Evolutionary conservation across 2,888 invertebrate genomes (phyloP), one percentile per base, ranked within the genome.

Genomic region (Conchocele bisecta): DNA sequence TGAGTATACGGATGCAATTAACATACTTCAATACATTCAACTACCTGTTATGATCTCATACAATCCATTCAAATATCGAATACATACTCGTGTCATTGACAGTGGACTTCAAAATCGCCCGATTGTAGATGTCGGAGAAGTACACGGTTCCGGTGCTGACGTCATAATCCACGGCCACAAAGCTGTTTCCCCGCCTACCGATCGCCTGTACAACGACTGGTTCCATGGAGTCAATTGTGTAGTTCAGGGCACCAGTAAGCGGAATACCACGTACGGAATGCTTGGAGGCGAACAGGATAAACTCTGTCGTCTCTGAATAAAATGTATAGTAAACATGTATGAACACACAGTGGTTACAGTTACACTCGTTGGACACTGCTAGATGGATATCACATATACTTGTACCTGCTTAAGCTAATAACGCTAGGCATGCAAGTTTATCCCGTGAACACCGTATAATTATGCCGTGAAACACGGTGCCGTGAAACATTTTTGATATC

Each of bases 131-230:
- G 89, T 99, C 99, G 0, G 98, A 98, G 91, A 98, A 99, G 91
- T 98, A 99, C 79, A 99, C 97, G 85, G 96, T 96, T 85, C 96
- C 94, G 82, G 96, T 96, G 56, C 87, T 88, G 0, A 97, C 95
- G 90, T 98, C 98, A 88, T 97, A 98, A 89, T 99, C 99, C 37
- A 98, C 92, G 0, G 98, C 98, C 0, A 98, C 98, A 89, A 98
- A 98, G 82, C 98, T 93, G 0, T 98, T 98, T 33, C 97, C 93
- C 59, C 96, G 93, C 0, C 98, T 97, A 15, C 90, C 89, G 39
- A 79, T 79, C 26, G 76, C 81, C 44, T 77, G 69, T 42, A 82
- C 85, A 0, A 97, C 97, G 0, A 98, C 96, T 0, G 99, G 99
- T 33, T 97, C 92, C 61, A 99, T 98, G 6, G 98, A 98, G 89